Evolutionary conservation across 2,113 vertebrate genomes (phyloP).

Genomic region (Crotalus viridis): DNA sequence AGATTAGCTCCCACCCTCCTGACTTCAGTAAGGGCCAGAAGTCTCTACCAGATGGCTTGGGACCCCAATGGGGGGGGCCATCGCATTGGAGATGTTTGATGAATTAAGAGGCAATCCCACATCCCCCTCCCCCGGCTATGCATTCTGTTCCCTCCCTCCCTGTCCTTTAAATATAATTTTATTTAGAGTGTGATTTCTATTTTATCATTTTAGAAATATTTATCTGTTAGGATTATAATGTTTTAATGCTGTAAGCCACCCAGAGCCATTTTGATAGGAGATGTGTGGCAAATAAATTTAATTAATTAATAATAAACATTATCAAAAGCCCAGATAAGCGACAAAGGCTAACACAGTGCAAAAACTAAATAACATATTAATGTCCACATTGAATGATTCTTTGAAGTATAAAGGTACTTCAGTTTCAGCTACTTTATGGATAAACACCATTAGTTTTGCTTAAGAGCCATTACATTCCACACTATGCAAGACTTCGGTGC

Average conservation of each 20-base stretch:
- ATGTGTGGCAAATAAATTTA: background rate
- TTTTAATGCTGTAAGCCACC: background rate
- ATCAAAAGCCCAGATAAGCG: background rate
- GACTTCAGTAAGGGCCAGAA: too few species aligned
- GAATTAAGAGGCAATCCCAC: too few species aligned
- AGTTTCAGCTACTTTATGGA: constrained; percentile 42
- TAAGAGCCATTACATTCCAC: background rate
- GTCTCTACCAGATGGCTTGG: too few species aligned
- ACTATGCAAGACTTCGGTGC: constrained; percentile 21
- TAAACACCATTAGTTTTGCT: constrained; percentile 31
- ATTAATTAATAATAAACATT: background rate
- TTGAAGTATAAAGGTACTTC: constrained; percentile 35
- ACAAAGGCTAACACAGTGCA: background rate
- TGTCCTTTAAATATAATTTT: background rate
- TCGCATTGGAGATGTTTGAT: too few species aligned
- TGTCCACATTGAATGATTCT: background rate
- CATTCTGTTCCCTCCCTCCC: background rate
- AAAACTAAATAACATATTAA: constrained; percentile 38
- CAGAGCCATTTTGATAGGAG: background rate
- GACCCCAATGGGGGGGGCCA: too few species aligned
- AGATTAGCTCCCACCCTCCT: too few species aligned
- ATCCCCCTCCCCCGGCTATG: too few species aligned
- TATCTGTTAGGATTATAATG: background rate
- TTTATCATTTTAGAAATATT: background rate
- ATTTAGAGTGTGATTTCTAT: background rate